Base-by-base conservation (phyloP, 2,888 invertebrate genomes). In the Lycocerus yunnanus region DNA sequence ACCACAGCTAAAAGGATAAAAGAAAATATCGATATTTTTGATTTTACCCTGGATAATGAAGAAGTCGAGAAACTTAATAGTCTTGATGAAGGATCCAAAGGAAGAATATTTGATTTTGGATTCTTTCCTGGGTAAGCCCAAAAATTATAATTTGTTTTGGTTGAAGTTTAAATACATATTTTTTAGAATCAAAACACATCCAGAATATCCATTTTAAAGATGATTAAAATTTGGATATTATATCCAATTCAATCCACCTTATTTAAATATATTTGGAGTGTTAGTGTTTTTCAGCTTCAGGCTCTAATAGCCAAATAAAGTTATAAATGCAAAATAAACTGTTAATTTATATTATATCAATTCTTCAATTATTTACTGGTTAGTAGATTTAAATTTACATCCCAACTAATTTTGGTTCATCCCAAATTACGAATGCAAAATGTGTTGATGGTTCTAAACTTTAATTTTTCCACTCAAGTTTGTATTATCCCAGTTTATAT, bases 11-110 rank as follows among this genome's bases (percentile, higher is more conserved):
- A 87, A 5, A 90, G 96, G 76, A 91, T 97, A 16, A 89, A 89
- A 82, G 91, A 94, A 87, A 97, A 97, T 84, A 90, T 95, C 65
- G 87, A 93, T 72, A 85, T 95, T 69, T 94, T 94, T 85, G 92
- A 93, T 86, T 95, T 95, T 84, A 86, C 90, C 79, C 85, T 96
- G 65, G 89, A 87, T 67, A 84, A 88, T 0, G 87, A 88, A 1
- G 95, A 95, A 82, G 89, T 94, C 87, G 81, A 86, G 0, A 88
- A 88, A 69, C 84, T 96, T 71, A 88, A 89, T 24, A 86, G 85
- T 0, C 84, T 95, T 69, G 93, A 96, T 84, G 89, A 90, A 78
- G 92, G 92, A 11, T 88, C 89, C 68, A 86, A 87, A 16, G 91
- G 91, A 0, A 90, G 95, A 72, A 89, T 63, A n/a, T n/a, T 95